phyloP scores from a whole-genome alignment of 2,888 invertebrate species.

The Cynaeus angustus region DNA sequence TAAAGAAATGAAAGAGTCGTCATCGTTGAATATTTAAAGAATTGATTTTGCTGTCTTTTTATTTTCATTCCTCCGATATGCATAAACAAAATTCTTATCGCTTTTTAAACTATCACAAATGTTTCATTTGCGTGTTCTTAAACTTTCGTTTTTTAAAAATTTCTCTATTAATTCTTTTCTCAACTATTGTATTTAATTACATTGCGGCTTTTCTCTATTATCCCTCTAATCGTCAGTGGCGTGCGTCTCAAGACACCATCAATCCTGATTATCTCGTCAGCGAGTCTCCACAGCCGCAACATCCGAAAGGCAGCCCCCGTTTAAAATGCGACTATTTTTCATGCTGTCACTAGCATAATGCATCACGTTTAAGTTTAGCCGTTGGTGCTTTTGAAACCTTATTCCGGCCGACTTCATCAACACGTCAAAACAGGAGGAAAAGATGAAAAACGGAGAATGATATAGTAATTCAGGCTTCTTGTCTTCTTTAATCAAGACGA shows the following conservation, averaged over 20 bases:
- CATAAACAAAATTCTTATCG: neutral
- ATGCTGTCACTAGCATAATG: constrained; percentile 66
- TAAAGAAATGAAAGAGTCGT: neutral
- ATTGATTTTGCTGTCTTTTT: neutral
- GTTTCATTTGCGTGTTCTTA: neutral
- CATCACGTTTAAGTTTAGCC: constrained; percentile 62
- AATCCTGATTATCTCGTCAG: constrained; percentile 67
- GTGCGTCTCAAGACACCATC: constrained; percentile 55
- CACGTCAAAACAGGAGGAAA: constrained; percentile 48
- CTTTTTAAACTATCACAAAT: neutral
- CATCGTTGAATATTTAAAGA: neutral
- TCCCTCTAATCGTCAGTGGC: constrained; percentile 30
- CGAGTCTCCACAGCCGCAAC: constrained; percentile 56
- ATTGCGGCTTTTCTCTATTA: neutral
- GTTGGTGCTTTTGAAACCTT: constrained; percentile 60
- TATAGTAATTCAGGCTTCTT: constrained; percentile 39
- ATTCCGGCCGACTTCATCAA: constrained; percentile 57
- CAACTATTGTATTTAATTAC: neutral
- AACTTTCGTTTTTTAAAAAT: too few relatives aligned
- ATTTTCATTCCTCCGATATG: too few relatives aligned
- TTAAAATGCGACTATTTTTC: constrained; percentile 67
- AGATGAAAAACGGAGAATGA: constrained; percentile 46
- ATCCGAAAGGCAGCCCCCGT: constrained; percentile 53
- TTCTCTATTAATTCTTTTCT: too few relatives aligned
- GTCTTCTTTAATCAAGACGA: constrained; percentile 46